Percentiles rank a stretch among this genome's conserved stretches.
These are phyloP conservation scores for Microctonus aethiopoides DNA, from an alignment of 2,888 invertebrate genomes.

Conservation along the genomic window DNA sequence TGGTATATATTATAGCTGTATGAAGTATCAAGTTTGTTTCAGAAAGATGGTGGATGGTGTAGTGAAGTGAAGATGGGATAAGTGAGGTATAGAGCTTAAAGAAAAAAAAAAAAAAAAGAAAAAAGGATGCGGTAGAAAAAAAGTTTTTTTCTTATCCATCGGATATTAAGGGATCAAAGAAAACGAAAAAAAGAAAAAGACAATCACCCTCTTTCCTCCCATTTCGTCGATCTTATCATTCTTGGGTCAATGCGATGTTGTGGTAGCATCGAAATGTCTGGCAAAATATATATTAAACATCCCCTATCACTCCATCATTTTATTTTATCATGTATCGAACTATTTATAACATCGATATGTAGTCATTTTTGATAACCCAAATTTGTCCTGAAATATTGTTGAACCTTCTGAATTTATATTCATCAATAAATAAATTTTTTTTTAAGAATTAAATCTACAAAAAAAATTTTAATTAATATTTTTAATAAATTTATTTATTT, in stretches of 20 bases:
- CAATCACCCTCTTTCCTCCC: background rate
- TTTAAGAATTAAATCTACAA: too few relatives aligned
- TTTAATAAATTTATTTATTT: too few relatives aligned
- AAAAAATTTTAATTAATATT: too few relatives aligned
- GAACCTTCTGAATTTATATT: too few relatives aligned
- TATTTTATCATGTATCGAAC: background rate
- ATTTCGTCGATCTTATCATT: background rate
- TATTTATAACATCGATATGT: too few relatives aligned
- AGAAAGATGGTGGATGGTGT: background rate
- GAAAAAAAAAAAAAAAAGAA: background rate
- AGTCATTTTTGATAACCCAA: background rate
- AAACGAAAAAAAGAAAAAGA: background rate
- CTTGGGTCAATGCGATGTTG: background rate
- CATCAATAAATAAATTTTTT: too few relatives aligned
- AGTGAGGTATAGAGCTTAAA: too few relatives aligned
- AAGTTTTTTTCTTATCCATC: background rate
- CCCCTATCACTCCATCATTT: background rate
- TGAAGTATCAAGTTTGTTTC: background rate
- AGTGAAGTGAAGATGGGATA: background rate
- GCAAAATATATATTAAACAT: background rate
- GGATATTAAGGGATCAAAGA: background rate
- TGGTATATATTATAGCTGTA: background rate
- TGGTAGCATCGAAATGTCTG: background rate
- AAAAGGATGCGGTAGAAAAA: background rate
- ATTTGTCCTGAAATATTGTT: too few relatives aligned